These are phyloP conservation scores for Ophion obscuratus DNA, from an alignment of 2,888 invertebrate species.

Conservation along the genomic window DNA sequence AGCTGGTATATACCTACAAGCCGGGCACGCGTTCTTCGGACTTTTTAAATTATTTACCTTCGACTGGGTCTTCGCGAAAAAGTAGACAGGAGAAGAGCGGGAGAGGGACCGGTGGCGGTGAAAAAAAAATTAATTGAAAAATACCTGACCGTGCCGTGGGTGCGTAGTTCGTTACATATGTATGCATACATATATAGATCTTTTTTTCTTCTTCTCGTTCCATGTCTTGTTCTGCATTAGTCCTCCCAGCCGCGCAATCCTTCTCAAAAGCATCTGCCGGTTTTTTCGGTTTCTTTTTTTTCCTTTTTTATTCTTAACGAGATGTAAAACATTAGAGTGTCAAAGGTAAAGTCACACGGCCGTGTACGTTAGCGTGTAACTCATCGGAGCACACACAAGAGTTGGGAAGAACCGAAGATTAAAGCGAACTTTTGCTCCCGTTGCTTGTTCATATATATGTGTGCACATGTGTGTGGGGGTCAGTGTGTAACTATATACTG, in stretches of 20 bases:
- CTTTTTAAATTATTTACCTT: conserved; percentile 60
- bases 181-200: not conserved
- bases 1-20: conserved; percentile 16
- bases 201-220: not conserved
- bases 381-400: conserved; percentile 42
- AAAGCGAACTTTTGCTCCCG: conserved; percentile 46
- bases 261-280: conserved; percentile 9
- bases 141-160: conserved; percentile 69
- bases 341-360: conserved; percentile 36
- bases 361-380: conserved; percentile 24
- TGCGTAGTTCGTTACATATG: not conserved
- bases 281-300: not conserved
- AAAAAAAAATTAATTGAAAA: conserved; percentile 82
- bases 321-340: conserved; percentile 46
- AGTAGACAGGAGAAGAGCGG: conserved; percentile 12
- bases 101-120: not conserved
- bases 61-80: conserved; percentile 37
- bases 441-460: conserved; percentile 27
- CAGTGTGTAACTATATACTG: not conserved
- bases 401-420: conserved; percentile 57
- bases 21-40: conserved; percentile 75
- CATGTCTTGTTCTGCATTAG: conserved; percentile 6
- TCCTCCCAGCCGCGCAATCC: not conserved
- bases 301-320: conserved; percentile 27
- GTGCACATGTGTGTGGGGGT: conserved; percentile 3